Evolutionary conservation across 2,888 invertebrate genomes (phyloP).

Genomic region (Autographa pulchrina): DNA sequence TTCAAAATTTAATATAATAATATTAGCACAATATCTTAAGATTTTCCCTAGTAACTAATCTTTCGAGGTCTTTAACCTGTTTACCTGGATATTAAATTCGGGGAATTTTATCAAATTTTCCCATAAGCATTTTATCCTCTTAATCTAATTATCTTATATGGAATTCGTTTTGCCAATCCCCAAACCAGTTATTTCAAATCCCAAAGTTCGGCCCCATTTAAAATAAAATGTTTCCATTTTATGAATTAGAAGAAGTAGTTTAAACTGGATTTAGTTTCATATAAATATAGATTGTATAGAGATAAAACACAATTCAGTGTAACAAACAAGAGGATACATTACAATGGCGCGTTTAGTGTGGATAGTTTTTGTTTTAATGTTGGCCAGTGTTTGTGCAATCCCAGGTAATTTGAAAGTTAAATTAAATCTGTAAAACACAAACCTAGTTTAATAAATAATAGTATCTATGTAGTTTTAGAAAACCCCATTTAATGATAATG

Average conservation of each 20-base stretch:
- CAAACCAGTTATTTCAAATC: background rate
- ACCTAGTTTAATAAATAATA: no score
- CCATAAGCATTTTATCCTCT: background rate
- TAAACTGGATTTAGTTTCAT: background rate
- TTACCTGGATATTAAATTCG: background rate
- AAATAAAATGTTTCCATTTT: background rate
- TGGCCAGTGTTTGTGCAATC: background rate
- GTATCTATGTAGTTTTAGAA: no score
- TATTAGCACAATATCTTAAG: no score
- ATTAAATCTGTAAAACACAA: background rate
- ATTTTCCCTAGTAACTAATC: no score
- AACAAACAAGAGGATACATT: background rate
- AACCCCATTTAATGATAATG: no score
- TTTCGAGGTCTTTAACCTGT: no score
- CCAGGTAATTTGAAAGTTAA: conserved; percentile 15
- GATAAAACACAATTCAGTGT: background rate
- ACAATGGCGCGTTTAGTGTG: conserved; percentile 12
- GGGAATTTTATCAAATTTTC: background rate
- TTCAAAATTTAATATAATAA: no score
- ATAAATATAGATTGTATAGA: background rate
- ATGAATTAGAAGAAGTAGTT: background rate
- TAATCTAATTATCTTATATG: background rate
- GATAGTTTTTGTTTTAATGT: background rate
- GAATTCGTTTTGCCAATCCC: background rate
- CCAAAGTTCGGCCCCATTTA: background rate